phyloP scores from a whole-genome alignment of 53 echinoderm and acorn worm species.

The Henricia sp. region DNA sequence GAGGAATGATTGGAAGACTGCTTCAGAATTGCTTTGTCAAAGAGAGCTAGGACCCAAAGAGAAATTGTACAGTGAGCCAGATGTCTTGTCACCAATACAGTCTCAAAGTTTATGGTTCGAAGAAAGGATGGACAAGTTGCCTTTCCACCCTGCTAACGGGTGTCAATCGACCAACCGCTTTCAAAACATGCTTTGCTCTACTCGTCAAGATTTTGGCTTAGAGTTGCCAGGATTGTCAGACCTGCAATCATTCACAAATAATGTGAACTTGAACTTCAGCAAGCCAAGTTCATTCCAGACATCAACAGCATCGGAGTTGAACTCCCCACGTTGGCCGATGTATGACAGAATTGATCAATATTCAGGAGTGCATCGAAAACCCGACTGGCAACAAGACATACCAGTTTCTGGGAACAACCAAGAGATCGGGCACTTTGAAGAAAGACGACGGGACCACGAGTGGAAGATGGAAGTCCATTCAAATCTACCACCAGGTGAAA shows the following conservation, averaged over 20 bases:
- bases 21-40: too few relatives aligned
- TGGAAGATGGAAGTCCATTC: conserved; percentile 21
- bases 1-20: not conserved
- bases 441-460: not conserved
- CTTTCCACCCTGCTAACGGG: too few relatives aligned
- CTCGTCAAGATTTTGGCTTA: not conserved
- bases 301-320: not conserved
- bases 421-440: not conserved
- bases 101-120: too few relatives aligned
- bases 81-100: too few relatives aligned
- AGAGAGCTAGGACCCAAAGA: too few relatives aligned
- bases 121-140: too few relatives aligned
- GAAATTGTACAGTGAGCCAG: too few relatives aligned
- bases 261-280: not conserved
- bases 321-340: conserved; percentile 17
- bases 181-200: too few relatives aligned
- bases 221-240: not conserved
- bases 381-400: not conserved
- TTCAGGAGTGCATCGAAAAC: conserved; percentile 3
- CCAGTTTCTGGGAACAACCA: not conserved
- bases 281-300: not conserved
- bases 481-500: too few relatives aligned
- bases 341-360: conserved; percentile 10
- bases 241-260: not conserved
- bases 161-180: too few relatives aligned